Evolutionary conservation across 1,140 invertebrate species (phyloP), one percentile per base, ranked within the genome.

Genomic region (Apis mellifera): DNA sequence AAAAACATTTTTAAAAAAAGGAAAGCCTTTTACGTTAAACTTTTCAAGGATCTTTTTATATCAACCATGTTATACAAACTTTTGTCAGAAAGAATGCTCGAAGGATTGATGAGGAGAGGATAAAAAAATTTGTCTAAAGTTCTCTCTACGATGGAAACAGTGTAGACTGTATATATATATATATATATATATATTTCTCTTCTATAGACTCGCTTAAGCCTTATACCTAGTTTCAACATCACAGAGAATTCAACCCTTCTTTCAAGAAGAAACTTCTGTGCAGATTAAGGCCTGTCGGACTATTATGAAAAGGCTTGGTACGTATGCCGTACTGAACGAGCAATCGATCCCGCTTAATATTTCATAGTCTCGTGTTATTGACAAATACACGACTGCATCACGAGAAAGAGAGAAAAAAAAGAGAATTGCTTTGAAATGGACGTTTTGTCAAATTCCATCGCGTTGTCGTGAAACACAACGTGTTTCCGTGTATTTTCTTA

Each of bases 271-370:
- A 72, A 72, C 17, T 72, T 55, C 52, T n/a, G n/a, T 13, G 26
- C 52, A 55, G 70, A 72, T 72, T 72, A 72, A 72, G 52, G 52
- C 52, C 70, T 72, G 52, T 55, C 32, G 23, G 52, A 12, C 70
- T 32, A 52, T 72, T 72, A 72, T 72, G 52, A 55, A 21, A 54
- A 55, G 70, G 52, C 12, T n/a, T 26, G n/a, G 9, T 21, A 19
- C 70, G n/a, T 50, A 52, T 23, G 21, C 66, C 23, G n/a, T n/a
- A 69, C 48, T 52, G 70, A 55, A 55, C 26, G 9, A 26, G 19
- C 70, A 55, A 72, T 72, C 70, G 70, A 72, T 72, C 32, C 21
- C 26, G 0, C 52, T 72, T 19, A 72, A 72, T 72, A 72, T 32
- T 72, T 55, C 57, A 72, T 21, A 3, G 9, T 1, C 11, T 9